phyloP scores from a whole-genome alignment of 1,140 invertebrate genomes.

The Hydropsyche tenuis region DNA sequence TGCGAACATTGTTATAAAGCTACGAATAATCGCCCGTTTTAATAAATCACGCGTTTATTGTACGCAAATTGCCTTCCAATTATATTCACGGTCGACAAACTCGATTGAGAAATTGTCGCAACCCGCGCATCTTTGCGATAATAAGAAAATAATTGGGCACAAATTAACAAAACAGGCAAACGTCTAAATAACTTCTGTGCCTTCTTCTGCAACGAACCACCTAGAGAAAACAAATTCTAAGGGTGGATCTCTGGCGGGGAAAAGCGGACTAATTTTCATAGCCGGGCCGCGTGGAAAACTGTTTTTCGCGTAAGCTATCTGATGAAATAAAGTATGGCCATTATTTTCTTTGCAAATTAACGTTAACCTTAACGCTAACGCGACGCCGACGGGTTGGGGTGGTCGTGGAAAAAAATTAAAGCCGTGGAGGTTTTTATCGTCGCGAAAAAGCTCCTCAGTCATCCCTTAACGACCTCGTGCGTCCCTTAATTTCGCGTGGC shows the following conservation, averaged over 20 bases:
- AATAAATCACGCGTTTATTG: too few relatives aligned
- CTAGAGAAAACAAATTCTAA: too few relatives aligned
- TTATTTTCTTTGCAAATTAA: conserved; percentile 42
- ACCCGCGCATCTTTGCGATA: too few relatives aligned
- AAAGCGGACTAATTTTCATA: conserved; percentile 28
- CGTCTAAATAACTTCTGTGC: neutral
- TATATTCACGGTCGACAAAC: too few relatives aligned
- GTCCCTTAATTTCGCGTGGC: conserved; percentile 14
- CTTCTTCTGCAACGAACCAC: neutral
- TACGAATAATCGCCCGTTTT: too few relatives aligned
- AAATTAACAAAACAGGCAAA: conserved; percentile 8
- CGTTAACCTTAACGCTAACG: conserved; percentile 26
- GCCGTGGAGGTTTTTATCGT: neutral
- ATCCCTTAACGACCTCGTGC: conserved; percentile 38
- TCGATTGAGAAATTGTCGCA: too few relatives aligned
- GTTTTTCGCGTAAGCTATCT: conserved; percentile 35
- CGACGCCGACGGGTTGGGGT: too few relatives aligned
- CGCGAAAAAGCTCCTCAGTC: conserved; percentile 38
- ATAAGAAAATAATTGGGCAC: conserved; percentile 12
- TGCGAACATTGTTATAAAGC: too few relatives aligned
- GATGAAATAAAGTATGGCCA: conserved; percentile 40
- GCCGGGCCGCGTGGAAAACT: conserved; percentile 3
- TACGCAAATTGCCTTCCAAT: too few relatives aligned
- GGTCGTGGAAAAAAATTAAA: too few relatives aligned
- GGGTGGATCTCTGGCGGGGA: too few relatives aligned